phyloP scores from a whole-genome alignment of 2,113 vertebrate species.

The Paralichthys olivaceus region DNA sequence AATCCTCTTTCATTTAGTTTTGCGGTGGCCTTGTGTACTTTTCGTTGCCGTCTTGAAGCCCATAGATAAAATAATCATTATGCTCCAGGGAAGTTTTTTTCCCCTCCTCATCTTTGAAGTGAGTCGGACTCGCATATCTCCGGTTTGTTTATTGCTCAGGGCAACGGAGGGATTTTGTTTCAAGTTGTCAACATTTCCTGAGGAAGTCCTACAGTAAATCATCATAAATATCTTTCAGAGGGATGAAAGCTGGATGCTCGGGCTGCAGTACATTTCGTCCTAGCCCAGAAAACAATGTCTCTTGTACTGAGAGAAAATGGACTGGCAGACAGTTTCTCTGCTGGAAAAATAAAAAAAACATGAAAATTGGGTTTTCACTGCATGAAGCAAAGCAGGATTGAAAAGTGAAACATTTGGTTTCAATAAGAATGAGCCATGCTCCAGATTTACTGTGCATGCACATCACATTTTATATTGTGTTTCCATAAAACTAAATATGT shows the following conservation, averaged over 20 bases:
- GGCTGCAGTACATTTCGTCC: conserved; percentile 23
- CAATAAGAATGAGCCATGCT: not conserved
- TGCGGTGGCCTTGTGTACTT: conserved; percentile 27
- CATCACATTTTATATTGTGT: not conserved
- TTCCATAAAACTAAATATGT: not conserved
- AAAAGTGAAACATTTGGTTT: not conserved
- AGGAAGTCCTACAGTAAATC: conserved; percentile 77
- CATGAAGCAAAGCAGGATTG: not conserved
- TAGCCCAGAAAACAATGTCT: conserved; percentile 34
- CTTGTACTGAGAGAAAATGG: conserved; percentile 21
- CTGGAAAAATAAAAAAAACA: not conserved
- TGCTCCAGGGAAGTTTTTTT: conserved; percentile 15
- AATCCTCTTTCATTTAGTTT: conserved; percentile 19
- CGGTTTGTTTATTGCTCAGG: conserved; percentile 70
- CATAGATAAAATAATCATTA: conserved; percentile 50
- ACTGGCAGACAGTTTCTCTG: conserved; percentile 14
- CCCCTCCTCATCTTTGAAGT: conserved; percentile 56
- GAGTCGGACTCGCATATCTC: conserved; percentile 52
- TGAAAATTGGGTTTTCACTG: not conserved
- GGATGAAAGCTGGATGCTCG: conserved; percentile 57
- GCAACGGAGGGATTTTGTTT: conserved; percentile 70
- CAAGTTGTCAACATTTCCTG: conserved; percentile 81
- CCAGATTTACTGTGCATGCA: not conserved
- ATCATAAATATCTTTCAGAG: conserved; percentile 67
- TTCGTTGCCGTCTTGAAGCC: conserved; percentile 35